Percentiles rank a stretch among this genome's conserved stretches.
phyloP scores from a whole-genome alignment of 2,888 invertebrate genomes.

The Cryptocheilus praepositus region DNA sequence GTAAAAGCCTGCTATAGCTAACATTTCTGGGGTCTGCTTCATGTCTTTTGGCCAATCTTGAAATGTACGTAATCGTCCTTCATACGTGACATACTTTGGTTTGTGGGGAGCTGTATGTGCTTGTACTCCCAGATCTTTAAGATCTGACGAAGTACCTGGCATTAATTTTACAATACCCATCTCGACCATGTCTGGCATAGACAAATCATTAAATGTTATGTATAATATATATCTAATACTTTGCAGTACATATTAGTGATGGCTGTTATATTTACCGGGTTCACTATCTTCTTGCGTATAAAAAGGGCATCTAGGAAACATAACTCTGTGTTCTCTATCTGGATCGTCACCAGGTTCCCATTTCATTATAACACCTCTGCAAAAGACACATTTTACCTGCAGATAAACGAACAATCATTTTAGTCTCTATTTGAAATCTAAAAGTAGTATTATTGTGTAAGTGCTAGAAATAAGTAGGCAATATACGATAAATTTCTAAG shows the following conservation, averaged over 20 bases:
- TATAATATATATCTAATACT: slow-evolving; percentile 28
- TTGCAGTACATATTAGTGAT: neutral
- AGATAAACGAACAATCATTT: slow-evolving; percentile 20
- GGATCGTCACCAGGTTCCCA: slow-evolving; percentile 85
- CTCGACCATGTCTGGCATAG: slow-evolving; percentile 55
- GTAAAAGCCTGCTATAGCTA: slow-evolving; percentile 93
- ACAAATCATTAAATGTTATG: no score
- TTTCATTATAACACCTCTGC: slow-evolving; percentile 80
- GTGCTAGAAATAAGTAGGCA: no score
- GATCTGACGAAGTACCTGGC: slow-evolving; percentile 63
- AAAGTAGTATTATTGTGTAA: no score
- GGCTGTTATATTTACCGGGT: slow-evolving; percentile 47
- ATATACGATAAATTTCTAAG: neutral
- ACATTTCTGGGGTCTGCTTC: slow-evolving; percentile 84
- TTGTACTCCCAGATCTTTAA: slow-evolving; percentile 79
- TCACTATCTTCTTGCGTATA: slow-evolving; percentile 53
- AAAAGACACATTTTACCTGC: slow-evolving; percentile 88
- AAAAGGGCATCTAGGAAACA: slow-evolving; percentile 79
- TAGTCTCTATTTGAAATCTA: slow-evolving; percentile 4
- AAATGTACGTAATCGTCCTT: slow-evolving; percentile 83
- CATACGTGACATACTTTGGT: slow-evolving; percentile 82
- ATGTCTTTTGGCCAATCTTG: slow-evolving; percentile 85
- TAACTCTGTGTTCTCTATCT: slow-evolving; percentile 80
- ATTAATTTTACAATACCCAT: slow-evolving; percentile 73
- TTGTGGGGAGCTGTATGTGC: slow-evolving; percentile 80